These are phyloP conservation scores for Ascidia mentula DNA, from an alignment of 23 tunicate genomes.

Conservation along the genomic window DNA sequence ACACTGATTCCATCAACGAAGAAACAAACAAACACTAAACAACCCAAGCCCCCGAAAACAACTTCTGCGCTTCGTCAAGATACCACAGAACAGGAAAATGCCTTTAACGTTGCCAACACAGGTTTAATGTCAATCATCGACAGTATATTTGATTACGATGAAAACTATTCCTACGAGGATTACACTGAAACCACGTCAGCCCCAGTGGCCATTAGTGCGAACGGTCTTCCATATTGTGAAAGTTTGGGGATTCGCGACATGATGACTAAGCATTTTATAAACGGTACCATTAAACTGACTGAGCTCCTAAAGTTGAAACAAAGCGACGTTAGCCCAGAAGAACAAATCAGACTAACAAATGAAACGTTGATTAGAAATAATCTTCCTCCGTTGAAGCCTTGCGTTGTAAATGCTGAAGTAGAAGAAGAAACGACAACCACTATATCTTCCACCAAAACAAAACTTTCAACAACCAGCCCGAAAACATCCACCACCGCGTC, in stretches of 20 bases:
- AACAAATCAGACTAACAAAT: neutral
- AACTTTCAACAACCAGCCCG: no score
- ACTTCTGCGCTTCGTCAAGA: neutral
- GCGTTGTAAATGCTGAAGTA: neutral
- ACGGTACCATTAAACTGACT: neutral
- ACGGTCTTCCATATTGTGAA: no score
- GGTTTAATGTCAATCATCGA: neutral
- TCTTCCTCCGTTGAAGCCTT: neutral
- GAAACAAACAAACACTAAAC: neutral
- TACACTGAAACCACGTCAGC: neutral
- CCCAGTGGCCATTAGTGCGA: no score
- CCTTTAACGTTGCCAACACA: neutral
- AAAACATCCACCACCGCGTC: no score
- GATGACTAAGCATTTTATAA: neutral
- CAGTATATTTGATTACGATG: neutral
- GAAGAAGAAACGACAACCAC: neutral
- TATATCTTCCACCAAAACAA: neutral
- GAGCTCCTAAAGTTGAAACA: neutral
- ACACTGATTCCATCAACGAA: neutral
- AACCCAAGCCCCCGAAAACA: neutral
- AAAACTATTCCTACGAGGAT: neutral
- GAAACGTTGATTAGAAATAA: neutral
- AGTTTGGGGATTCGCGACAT: neutral
- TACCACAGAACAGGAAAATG: neutral
- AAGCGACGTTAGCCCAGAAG: neutral